These are phyloP conservation scores for Drosophila mojavensis DNA, from an alignment of 1,140 invertebrate genomes.

Conservation along the genomic window DNA sequence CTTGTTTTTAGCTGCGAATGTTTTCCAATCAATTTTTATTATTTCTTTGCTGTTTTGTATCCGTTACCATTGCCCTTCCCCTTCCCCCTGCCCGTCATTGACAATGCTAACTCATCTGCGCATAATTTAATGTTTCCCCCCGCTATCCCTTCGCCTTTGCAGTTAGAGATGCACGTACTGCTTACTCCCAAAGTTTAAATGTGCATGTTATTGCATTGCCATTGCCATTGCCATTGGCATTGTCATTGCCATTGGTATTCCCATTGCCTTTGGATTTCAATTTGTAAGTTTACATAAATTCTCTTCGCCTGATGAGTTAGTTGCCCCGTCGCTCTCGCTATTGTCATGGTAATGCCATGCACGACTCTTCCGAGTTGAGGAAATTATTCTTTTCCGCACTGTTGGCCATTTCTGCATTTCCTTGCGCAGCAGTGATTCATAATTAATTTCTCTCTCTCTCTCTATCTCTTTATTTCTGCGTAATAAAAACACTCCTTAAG, in stretches of 20 bases:
- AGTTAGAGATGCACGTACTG: conserved; percentile 5
- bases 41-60: conserved; percentile 42
- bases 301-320: conserved; percentile 64
- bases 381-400: conserved; percentile 67
- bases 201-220: conserved; percentile 73
- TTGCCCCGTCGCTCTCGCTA: conserved; percentile 53
- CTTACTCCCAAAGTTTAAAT: conserved; percentile 53
- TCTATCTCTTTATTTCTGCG: neutral
- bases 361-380: conserved; percentile 14
- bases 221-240: conserved; percentile 34
- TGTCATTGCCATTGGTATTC: conserved; percentile 2
- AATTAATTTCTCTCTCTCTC: conserved; percentile 53
- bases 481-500: conserved; percentile 12
- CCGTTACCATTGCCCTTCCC: conserved; percentile 19
- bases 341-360: conserved; percentile 69
- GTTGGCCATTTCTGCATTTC: conserved; percentile 27
- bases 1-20: conserved; percentile 78
- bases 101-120: conserved; percentile 84
- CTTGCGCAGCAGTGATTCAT: conserved; percentile 69
- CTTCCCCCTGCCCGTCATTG: conserved; percentile 60
- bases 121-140: conserved; percentile 79
- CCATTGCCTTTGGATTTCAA: conserved; percentile 69
- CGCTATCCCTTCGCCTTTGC: conserved; percentile 1
- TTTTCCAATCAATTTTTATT: conserved; percentile 84
- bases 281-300: conserved; percentile 81